Evolutionary conservation across 2,113 vertebrate species (phyloP).

Genomic region (Xenopus tropicalis): DNA sequence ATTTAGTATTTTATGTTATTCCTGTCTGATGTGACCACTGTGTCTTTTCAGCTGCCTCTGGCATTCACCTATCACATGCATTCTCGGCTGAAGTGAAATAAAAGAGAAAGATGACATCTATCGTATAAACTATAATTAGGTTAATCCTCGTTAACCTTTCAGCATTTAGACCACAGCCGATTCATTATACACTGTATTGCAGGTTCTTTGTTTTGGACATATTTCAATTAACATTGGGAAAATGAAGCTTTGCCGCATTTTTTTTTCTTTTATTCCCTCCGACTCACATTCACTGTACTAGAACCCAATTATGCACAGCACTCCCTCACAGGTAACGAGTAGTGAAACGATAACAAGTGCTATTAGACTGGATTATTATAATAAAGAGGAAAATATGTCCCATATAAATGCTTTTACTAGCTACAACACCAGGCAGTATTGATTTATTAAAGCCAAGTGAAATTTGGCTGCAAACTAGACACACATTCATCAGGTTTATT

Average conservation of each 20-base stretch:
- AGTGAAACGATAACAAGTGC: conserved; percentile 31
- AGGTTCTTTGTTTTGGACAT: conserved; percentile 37
- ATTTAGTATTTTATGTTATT: too few species aligned
- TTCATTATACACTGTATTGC: conserved; percentile 29
- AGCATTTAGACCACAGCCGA: neutral
- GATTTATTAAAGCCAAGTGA: conserved; percentile 24
- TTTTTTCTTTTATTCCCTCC: neutral
- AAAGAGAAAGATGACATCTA: neutral
- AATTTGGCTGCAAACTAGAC: conserved; percentile 15
- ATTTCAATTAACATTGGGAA: conserved; percentile 35
- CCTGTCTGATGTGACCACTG: too few species aligned
- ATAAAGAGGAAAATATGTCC: conserved; percentile 24
- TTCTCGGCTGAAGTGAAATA: too few species aligned
- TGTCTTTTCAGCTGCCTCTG: too few species aligned
- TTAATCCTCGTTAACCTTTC: conserved; percentile 22
- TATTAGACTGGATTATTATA: conserved; percentile 29
- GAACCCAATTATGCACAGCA: conserved; percentile 29
- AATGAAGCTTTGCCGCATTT: conserved; percentile 9
- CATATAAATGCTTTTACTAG: conserved; percentile 23
- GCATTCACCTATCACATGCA: too few species aligned
- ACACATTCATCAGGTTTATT: conserved; percentile 3
- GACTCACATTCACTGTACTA: neutral
- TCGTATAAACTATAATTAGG: neutral
- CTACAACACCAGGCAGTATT: conserved; percentile 5
- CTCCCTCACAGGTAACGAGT: conserved; percentile 29